Conservation (phyloP, 1,140 invertebrate genomes). For the Scaptodrosophila lebanonensis region DNA sequence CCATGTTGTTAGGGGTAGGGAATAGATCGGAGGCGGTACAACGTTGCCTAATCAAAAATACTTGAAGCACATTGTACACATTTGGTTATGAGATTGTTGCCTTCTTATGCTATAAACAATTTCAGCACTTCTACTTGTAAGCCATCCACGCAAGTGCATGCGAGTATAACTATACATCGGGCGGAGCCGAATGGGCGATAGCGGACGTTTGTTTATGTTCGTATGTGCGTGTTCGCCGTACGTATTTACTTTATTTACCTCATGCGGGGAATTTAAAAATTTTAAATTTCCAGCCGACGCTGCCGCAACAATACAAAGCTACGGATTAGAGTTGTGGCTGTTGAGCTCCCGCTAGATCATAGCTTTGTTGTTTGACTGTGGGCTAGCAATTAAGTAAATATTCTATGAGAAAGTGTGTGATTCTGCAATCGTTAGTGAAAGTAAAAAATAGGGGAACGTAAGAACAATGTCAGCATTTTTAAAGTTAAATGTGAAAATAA, state of each 20-base stretch:
- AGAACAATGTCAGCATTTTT: too few species aligned
- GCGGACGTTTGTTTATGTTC: too few species aligned
- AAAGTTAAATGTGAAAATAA: too few species aligned
- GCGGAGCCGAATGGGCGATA: too few species aligned
- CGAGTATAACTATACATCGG: neutral
- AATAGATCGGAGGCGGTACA: neutral
- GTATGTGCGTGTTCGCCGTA: neutral
- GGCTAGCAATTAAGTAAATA: too few species aligned
- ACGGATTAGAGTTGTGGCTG: too few species aligned
- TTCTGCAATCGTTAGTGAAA: too few species aligned
- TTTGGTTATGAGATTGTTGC: conserved; percentile 22
- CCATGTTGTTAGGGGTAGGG: conserved; percentile 13
- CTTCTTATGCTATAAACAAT: conserved; percentile 10
- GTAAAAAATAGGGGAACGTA: too few species aligned
- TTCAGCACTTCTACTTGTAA: conserved; percentile 20
- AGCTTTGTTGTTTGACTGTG: too few species aligned
- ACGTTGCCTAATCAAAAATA: conserved; percentile 55
- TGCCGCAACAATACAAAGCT: too few species aligned
- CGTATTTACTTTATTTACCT: conserved; percentile 55
- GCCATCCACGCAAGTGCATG: conserved; percentile 11
- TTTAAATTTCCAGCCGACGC: conserved; percentile 60
- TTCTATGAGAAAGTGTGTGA: too few species aligned
- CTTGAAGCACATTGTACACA: conserved; percentile 38
- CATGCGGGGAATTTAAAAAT: conserved; percentile 65
- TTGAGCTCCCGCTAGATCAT: too few species aligned